phyloP scores from a whole-genome alignment of 2,888 invertebrate species.

The Dicranocentrus wangi region DNA sequence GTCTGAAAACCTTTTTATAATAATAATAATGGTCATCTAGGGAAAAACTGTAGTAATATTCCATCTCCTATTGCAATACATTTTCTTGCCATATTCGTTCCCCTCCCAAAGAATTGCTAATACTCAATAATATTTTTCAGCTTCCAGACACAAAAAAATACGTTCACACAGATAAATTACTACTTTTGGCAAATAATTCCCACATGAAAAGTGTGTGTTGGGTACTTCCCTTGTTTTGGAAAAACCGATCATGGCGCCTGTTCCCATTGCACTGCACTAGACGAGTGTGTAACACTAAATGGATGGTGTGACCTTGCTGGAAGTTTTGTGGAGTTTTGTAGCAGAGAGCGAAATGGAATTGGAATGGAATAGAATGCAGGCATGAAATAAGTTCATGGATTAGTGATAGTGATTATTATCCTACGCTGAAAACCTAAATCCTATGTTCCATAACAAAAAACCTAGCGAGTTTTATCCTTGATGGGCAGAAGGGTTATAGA shows the following conservation, averaged over 20 bases:
- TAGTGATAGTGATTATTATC: slow-evolving; percentile 8
- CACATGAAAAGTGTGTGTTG: slow-evolving; percentile 57
- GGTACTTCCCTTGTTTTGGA: slow-evolving; percentile 57
- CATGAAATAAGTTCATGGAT: slow-evolving; percentile 11
- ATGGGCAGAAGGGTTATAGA: background rate
- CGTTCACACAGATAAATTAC: slow-evolving; percentile 9
- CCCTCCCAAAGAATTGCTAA: no score
- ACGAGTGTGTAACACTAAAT: slow-evolving; percentile 34
- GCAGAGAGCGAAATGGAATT: background rate
- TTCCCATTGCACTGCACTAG: background rate
- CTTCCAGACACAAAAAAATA: no score
- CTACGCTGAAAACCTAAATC: background rate
- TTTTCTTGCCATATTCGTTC: no score
- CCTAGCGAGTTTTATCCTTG: background rate
- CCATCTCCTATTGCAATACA: no score
- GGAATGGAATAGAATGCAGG: background rate
- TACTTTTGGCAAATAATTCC: slow-evolving; percentile 43
- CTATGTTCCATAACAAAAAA: slow-evolving; percentile 12
- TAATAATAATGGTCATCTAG: no score
- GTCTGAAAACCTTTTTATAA: background rate
- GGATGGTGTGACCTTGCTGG: slow-evolving; percentile 57
- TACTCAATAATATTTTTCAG: no score
- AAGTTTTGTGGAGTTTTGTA: background rate
- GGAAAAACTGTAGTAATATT: no score
- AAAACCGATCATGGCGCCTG: slow-evolving; percentile 61